These are phyloP conservation scores for Acheta domesticus DNA, from an alignment of 2,888 invertebrate species.

Conservation along the genomic window DNA sequence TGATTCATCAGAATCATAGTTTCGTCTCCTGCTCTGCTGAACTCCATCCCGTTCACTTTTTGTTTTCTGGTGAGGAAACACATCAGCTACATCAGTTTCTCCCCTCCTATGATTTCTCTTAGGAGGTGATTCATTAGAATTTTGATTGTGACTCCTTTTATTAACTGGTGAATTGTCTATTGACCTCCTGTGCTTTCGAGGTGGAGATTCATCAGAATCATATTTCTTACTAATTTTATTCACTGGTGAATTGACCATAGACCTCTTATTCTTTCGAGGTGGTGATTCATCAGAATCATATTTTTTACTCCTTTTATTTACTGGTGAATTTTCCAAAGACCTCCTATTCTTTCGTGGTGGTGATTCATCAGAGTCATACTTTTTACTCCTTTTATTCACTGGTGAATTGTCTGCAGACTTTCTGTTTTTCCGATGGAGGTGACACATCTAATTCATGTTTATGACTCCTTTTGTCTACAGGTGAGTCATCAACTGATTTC, in stretches of 20 bases:
- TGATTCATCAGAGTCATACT: conserved; percentile 43
- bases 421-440: background rate
- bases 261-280: conserved; percentile 11
- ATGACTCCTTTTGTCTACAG: background rate
- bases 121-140: background rate
- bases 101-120: background rate
- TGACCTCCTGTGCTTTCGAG: background rate
- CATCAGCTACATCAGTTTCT: too few relatives aligned
- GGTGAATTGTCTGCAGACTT: background rate
- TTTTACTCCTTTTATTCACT: background rate
- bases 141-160: conserved; percentile 32
- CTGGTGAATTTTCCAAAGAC: conserved; percentile 27
- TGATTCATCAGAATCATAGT: conserved; percentile 35
- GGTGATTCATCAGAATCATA: conserved; percentile 30
- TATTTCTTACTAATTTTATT: background rate
- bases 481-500: conserved; percentile 31
- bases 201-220: conserved; percentile 30
- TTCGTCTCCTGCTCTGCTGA: background rate
- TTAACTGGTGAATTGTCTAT: background rate
- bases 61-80: too few relatives aligned
- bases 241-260: conserved; percentile 30
- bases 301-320: conserved; percentile 22
- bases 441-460: conserved; percentile 21
- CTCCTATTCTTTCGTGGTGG: conserved; percentile 39
- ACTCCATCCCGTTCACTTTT: background rate